These are phyloP conservation scores for Muntiacus muntjak DNA, from an alignment of 2,113 vertebrate genomes.

Conservation along the genomic window DNA sequence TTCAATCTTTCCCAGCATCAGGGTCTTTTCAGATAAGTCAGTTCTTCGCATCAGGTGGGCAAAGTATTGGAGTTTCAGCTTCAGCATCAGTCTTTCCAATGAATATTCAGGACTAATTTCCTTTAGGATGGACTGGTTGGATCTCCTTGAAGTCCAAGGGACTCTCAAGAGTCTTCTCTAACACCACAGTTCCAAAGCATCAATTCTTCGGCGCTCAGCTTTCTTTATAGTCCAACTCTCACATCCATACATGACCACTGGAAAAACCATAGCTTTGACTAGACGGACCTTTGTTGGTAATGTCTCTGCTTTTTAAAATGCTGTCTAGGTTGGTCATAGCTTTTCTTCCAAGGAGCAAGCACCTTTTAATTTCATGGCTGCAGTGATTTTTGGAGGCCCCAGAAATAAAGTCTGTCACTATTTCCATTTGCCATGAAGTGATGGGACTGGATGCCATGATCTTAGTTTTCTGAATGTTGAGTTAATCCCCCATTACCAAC, in stretches of 20 bases:
- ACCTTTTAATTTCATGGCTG: neutral
- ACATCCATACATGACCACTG: neutral
- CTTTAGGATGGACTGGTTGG: neutral
- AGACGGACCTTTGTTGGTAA: neutral
- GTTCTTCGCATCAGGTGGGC: neutral
- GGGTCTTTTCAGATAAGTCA: neutral
- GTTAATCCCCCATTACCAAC: neutral
- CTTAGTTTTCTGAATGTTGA: neutral
- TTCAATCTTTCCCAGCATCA: neutral
- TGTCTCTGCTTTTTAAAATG: neutral
- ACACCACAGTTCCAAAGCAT: neutral
- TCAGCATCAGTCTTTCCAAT: neutral
- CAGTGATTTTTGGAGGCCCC: neutral
- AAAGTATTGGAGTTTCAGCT: neutral
- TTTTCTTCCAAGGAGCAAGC: neutral
- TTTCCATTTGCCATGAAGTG: neutral
- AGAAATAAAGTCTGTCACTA: neutral
- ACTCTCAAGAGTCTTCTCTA: neutral
- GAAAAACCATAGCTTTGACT: neutral
- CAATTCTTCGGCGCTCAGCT: fast-evolving
- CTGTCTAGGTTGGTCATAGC: neutral
- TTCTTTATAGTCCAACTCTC: neutral
- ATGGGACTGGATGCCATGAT: neutral
- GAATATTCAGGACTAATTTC: neutral
- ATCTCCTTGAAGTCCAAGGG: neutral